A percentile compares a stretch with the other conserved stretches of the same genome.
Conservation (phyloP, 2,797 vertebrate species). For the Siniperca scherzeri region DNA sequence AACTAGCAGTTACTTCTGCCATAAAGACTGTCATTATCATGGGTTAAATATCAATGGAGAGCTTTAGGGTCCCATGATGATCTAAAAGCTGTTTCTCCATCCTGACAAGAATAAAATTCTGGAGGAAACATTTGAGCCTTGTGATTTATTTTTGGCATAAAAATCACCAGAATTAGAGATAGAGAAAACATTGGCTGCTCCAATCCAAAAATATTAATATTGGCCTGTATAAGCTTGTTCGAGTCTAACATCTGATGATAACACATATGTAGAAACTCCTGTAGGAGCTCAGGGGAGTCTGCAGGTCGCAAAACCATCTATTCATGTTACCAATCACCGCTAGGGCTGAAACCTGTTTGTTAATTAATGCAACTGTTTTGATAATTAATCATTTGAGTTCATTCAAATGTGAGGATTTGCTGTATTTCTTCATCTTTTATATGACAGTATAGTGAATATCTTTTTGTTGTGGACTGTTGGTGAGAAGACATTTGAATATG, state of each 20-base stretch:
- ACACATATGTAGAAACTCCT: not conserved
- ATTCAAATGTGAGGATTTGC: too few relatives aligned
- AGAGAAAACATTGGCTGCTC: not conserved
- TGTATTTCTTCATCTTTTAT: too few relatives aligned
- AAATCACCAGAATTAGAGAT: too few relatives aligned
- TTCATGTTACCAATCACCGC: not conserved
- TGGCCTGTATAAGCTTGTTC: not conserved
- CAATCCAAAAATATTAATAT: not conserved
- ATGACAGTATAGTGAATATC: too few relatives aligned
- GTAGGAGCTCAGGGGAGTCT: not conserved
- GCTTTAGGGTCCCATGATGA: not conserved
- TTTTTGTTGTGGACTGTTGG: not conserved
- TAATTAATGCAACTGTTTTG: too few relatives aligned
- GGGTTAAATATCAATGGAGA: not conserved
- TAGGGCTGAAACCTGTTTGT: too few relatives aligned
- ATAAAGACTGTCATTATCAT: not conserved
- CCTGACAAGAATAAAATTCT: too few relatives aligned
- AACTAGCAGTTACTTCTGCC: not conserved
- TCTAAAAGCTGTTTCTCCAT: not conserved
- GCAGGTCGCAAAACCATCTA: fast-evolving
- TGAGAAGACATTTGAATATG: not conserved
- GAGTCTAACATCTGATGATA: not conserved
- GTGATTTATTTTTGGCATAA: too few relatives aligned
- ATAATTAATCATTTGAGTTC: not conserved
- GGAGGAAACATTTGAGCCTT: not conserved